Evolutionary conservation across 2,113 vertebrate species (phyloP).

Genomic region (Emydocephalus ijimae): DNA sequence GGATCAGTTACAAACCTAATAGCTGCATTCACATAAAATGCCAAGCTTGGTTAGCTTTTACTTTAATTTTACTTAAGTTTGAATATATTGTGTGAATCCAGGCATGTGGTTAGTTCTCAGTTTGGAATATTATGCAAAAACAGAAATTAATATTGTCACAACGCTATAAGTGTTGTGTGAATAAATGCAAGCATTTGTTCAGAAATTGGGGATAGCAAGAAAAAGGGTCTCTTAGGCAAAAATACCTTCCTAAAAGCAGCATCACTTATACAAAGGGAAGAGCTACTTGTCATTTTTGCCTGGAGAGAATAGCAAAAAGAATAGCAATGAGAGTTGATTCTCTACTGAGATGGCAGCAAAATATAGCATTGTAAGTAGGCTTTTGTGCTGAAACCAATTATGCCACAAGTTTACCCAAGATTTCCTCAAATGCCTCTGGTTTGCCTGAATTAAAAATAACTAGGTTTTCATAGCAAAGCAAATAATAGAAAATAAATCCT

Average conservation of each 20-base stretch:
- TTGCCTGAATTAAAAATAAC: not conserved
- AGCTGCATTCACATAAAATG: not conserved
- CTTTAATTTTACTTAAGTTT: not conserved
- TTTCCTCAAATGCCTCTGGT: not conserved
- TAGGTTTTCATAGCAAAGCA: not conserved
- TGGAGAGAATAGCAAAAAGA: not conserved
- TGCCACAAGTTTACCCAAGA: not conserved
- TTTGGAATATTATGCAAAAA: not conserved
- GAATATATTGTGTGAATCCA: not conserved
- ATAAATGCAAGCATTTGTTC: not conserved
- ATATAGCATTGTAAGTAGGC: not conserved
- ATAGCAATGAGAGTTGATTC: not conserved
- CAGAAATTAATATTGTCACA: not conserved
- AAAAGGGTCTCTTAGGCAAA: not conserved
- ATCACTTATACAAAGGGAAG: not conserved
- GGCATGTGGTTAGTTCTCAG: not conserved
- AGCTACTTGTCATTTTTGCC: not conserved
- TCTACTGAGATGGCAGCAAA: not conserved
- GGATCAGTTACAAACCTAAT: not conserved
- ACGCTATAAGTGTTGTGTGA: not conserved
- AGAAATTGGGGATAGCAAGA: not conserved
- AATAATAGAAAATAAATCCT: conserved; percentile 34
- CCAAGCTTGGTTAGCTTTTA: not conserved
- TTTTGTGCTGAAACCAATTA: not conserved
- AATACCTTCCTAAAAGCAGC: not conserved